Evolutionary conservation across 2,113 vertebrate genomes (phyloP).

Genomic region (Phrynosoma platyrhinos): DNA sequence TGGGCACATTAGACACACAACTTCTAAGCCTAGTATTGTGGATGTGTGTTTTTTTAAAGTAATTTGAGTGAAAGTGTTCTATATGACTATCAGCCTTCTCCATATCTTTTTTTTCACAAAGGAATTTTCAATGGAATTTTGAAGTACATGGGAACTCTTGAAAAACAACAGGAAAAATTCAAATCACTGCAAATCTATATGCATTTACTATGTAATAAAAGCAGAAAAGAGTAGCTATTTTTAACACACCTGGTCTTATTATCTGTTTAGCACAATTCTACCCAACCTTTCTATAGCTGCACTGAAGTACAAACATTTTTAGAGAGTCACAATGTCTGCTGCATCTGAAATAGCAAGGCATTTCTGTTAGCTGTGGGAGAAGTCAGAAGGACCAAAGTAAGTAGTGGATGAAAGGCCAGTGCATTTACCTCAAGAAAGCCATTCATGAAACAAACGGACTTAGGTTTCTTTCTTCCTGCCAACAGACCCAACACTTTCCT

Average conservation of each 20-base stretch:
- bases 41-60: background rate
- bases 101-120: background rate
- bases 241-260: slow-evolving; percentile 12
- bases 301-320: background rate
- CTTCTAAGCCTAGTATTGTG: background rate
- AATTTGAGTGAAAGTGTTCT: slow-evolving; percentile 3
- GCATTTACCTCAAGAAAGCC: background rate
- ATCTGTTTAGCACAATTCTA: slow-evolving; percentile 2
- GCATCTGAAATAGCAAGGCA: background rate
- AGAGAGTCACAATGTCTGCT: background rate
- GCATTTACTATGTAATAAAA: background rate
- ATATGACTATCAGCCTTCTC: background rate
- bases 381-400: background rate
- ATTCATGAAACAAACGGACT: background rate
- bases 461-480: background rate
- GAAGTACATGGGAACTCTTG: background rate
- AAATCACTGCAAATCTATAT: slow-evolving; percentile 10
- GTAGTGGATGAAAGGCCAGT: background rate
- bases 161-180: slow-evolving; percentile 3
- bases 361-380: background rate
- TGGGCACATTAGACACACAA: background rate
- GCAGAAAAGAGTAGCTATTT: background rate
- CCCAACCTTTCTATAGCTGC: background rate
- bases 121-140: background rate
- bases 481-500: background rate